Percentiles rank a stretch among this genome's conserved stretches.
Evolutionary conservation across 53 echinoderm and acorn worm genomes (phyloP).

Genomic region (Antedon mediterranea): DNA sequence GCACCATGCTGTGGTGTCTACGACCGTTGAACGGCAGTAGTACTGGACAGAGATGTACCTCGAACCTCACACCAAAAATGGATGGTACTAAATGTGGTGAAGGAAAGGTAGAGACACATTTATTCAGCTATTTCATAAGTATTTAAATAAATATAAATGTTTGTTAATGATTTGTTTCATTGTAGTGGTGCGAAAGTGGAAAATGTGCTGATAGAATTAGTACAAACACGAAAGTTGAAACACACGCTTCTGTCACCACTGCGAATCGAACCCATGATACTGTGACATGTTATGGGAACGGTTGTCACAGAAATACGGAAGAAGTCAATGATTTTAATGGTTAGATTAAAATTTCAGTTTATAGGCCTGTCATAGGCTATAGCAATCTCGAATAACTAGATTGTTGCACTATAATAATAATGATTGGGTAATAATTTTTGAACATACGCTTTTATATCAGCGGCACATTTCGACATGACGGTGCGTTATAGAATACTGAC

Average conservation of each 20-base stretch:
- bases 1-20: background rate
- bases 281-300: background rate
- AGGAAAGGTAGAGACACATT: conserved; percentile 20
- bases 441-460: too few species aligned
- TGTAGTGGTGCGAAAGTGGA: background rate
- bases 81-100: conserved; percentile 19
- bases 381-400: too few species aligned
- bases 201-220: background rate
- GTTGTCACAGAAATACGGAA: background rate
- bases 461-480: too few species aligned
- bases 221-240: too few species aligned
- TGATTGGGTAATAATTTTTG: too few species aligned
- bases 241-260: background rate
- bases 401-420: too few species aligned
- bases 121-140: too few species aligned
- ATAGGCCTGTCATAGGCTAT: too few species aligned
- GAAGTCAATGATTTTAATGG: background rate
- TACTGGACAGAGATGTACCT: background rate
- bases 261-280: background rate
- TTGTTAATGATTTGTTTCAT: background rate
- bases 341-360: background rate
- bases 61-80: conserved; percentile 7
- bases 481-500: too few species aligned
- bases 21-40: background rate
- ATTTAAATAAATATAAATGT: too few species aligned